These are phyloP conservation scores for Apistogramma diplotaenia DNA, from an alignment of 2,113 vertebrate genomes.

Conservation along the genomic window DNA sequence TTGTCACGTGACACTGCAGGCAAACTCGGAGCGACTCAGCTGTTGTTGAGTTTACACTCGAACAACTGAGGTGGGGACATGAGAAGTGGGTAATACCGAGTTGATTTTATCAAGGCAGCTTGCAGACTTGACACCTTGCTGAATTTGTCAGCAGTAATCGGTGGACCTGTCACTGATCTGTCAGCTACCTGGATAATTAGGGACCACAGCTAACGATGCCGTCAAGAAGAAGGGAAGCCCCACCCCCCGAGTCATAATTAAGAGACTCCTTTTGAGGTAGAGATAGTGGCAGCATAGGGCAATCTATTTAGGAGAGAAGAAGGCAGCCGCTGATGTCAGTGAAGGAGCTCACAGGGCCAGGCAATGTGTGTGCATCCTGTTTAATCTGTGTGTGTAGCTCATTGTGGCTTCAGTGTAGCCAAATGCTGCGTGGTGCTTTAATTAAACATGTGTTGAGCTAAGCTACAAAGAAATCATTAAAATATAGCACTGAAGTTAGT, in stretches of 20 bases:
- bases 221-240: constrained; percentile 83
- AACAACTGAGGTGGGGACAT: constrained; percentile 47
- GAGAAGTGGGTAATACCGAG: constrained; percentile 93
- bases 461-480: constrained; percentile 38
- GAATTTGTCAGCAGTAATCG: constrained; percentile 99
- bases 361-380: constrained; percentile 2
- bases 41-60: constrained; percentile 22
- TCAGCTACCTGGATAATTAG: constrained; percentile 99
- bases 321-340: constrained; percentile 2
- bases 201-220: constrained; percentile 95
- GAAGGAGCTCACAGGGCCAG: constrained; percentile 2
- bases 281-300: constrained; percentile 31
- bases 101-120: constrained; percentile 98
- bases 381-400: background rate
- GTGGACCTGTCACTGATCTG: constrained; percentile 98
- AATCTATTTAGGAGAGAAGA: constrained; percentile 4
- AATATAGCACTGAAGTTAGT: constrained; percentile 5
- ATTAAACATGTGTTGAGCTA: constrained; percentile 34
- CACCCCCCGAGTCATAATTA: constrained; percentile 85
- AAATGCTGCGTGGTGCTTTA: background rate
- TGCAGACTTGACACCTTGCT: constrained; percentile 97
- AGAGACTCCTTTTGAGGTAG: constrained; percentile 81
- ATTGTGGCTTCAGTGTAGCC: constrained; percentile 3
- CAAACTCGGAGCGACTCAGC: constrained; percentile 5
- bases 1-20: constrained; percentile 86